A percentile compares a stretch with the other conserved stretches of the same genome.
phyloP scores from a whole-genome alignment of 2,797 vertebrate species.

The Psittacula echo region DNA sequence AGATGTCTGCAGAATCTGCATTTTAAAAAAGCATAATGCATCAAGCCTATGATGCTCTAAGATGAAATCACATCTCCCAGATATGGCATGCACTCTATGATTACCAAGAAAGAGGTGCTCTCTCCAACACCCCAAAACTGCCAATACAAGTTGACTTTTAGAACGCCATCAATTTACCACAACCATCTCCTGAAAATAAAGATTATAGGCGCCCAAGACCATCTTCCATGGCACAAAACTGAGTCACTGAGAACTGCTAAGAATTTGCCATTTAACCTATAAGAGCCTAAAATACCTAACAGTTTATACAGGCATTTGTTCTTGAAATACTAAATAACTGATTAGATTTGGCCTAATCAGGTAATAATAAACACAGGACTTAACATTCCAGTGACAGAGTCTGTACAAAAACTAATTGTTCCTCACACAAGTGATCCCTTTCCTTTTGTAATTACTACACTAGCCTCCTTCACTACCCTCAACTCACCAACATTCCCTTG shows the following conservation, averaged over 20 bases:
- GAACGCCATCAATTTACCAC: neutral
- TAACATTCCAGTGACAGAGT: neutral
- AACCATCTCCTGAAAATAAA: neutral
- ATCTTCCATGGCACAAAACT: neutral
- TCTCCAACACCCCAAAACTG: neutral
- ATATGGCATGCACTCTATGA: too few relatives aligned
- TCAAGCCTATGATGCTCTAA: neutral
- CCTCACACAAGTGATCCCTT: neutral
- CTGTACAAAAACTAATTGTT: neutral
- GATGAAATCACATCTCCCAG: neutral
- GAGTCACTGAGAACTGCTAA: neutral
- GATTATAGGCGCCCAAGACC: neutral
- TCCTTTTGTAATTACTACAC: neutral
- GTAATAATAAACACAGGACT: neutral
- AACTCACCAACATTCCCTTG: neutral
- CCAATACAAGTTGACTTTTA: neutral
- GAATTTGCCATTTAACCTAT: neutral
- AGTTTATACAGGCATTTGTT: neutral
- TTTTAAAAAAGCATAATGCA: neutral
- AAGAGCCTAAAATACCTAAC: neutral
- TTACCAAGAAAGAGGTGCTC: neutral
- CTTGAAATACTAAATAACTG: neutral
- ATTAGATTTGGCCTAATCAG: neutral
- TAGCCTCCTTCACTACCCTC: neutral
- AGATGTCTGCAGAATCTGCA: neutral